phyloP scores from a whole-genome alignment of 2,113 vertebrate genomes.

The Tragelaphus strepsiceros region DNA sequence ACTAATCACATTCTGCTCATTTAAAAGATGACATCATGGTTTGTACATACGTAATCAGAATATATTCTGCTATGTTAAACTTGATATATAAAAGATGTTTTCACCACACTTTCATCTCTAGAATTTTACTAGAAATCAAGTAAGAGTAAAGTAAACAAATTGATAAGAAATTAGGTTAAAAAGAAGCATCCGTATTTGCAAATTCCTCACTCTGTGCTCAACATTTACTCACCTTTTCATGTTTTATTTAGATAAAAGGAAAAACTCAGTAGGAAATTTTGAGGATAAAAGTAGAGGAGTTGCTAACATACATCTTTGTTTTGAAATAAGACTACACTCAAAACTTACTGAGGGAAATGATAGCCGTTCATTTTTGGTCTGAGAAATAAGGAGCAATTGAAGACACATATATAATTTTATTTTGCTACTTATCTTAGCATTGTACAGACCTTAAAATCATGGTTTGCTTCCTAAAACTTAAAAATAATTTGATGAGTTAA shows the following conservation, averaged over 20 bases:
- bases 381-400: background rate
- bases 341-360: background rate
- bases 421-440: background rate
- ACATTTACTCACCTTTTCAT: background rate
- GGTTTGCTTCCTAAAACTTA: background rate
- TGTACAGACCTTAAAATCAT: background rate
- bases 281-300: background rate
- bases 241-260: conserved; percentile 17
- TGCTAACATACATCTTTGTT: background rate
- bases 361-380: background rate
- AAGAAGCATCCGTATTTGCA: background rate
- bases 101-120: background rate
- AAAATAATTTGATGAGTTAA: background rate
- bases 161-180: background rate
- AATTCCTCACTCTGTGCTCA: background rate
- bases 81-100: background rate
- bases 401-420: background rate
- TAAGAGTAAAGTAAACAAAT: background rate
- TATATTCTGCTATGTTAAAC: background rate
- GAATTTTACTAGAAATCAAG: background rate
- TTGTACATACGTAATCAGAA: background rate
- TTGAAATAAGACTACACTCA: background rate
- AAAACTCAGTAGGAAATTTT: background rate
- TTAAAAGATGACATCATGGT: background rate
- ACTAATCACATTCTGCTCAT: background rate